These are phyloP conservation scores for Watsonalla binaria DNA, from an alignment of 2,888 invertebrate species.

Conservation along the genomic window DNA sequence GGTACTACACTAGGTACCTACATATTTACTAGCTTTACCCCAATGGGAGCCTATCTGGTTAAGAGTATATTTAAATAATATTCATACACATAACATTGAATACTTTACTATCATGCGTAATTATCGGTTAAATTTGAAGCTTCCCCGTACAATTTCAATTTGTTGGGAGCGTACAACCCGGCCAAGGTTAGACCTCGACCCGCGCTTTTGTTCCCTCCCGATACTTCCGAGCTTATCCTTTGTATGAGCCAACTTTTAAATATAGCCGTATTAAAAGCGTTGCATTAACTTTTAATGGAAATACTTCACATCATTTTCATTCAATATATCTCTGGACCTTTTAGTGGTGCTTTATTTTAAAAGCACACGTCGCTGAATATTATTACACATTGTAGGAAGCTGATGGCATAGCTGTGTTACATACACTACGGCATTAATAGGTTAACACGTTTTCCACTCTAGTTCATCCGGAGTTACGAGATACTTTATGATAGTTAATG, in stretches of 20 bases:
- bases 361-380: neutral
- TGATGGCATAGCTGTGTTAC: neutral
- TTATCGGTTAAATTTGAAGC: constrained; percentile 19
- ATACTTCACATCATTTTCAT: neutral
- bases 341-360: neutral
- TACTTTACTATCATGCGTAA: neutral
- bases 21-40: no score
- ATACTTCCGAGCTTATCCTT: constrained; percentile 49
- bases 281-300: constrained; percentile 8
- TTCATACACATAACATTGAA: no score
- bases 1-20: no score
- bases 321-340: neutral
- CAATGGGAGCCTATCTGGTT: no score
- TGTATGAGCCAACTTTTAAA: constrained; percentile 37
- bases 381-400: neutral
- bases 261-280: constrained; percentile 12
- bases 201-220: constrained; percentile 55
- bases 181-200: constrained; percentile 70
- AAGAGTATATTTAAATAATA: no score
- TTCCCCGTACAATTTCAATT: constrained; percentile 42
- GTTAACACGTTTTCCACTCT: neutral
- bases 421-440: neutral
- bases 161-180: constrained; percentile 36
- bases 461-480: neutral
- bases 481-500: neutral